phyloP scores from a whole-genome alignment of 2,888 invertebrate species.

The Actias luna region DNA sequence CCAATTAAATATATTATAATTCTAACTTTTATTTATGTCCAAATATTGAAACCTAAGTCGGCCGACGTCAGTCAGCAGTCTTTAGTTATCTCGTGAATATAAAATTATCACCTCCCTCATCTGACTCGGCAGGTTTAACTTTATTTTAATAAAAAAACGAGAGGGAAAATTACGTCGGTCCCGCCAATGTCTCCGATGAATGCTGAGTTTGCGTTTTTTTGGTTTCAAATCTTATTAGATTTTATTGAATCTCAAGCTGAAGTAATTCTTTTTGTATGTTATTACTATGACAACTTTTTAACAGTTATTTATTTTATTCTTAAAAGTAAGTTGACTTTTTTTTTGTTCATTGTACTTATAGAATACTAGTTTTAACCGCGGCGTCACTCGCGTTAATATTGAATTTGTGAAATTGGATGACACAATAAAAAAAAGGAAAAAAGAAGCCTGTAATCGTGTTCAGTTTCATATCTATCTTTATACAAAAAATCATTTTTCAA shows the following conservation, averaged over 20 bases:
- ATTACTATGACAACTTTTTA: neutral
- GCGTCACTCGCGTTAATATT: no score
- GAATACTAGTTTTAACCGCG: no score
- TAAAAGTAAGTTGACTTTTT: no score
- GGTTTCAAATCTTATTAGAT: slow-evolving; percentile 40
- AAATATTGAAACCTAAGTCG: slow-evolving; percentile 10
- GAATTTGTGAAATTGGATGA: no score
- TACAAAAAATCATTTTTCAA: no score
- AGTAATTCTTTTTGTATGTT: neutral
- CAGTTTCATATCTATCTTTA: no score
- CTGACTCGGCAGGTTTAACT: slow-evolving; percentile 68
- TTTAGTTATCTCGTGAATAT: slow-evolving; percentile 57
- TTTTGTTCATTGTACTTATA: no score
- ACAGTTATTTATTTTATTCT: neutral
- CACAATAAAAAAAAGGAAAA: no score
- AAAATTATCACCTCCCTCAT: slow-evolving; percentile 70
- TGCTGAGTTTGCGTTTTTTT: slow-evolving; percentile 40
- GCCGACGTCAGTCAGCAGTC: slow-evolving; percentile 37
- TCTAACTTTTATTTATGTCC: no score
- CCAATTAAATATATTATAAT: no score
- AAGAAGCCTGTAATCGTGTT: no score
- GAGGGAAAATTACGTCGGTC: slow-evolving; percentile 46
- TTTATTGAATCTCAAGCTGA: slow-evolving; percentile 42
- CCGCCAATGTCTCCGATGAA: slow-evolving; percentile 49
- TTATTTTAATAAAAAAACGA: slow-evolving; percentile 71